Base-by-base conservation (phyloP, 2,797 vertebrate species). In the Oryzias sinensis region DNA sequence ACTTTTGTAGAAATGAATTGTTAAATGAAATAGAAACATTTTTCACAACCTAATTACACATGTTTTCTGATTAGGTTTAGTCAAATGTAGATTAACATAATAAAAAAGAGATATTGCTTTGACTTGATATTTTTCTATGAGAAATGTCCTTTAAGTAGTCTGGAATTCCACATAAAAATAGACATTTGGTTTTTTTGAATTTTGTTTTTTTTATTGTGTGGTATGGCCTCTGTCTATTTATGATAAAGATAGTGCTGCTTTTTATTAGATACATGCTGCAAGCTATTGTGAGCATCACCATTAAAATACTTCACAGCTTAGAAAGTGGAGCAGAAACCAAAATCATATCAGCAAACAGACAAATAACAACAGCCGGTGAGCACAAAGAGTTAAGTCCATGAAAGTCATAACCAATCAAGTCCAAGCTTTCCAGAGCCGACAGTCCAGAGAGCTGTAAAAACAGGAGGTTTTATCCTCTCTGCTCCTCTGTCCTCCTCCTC, bases 321-420 rank as follows among this genome's bases (percentile, higher is more conserved):
- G 48, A 59, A 51, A 49, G 22, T 7, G 15, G 53, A 60, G 16
- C 43, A 62, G 48, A 50, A 33, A 43, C 18, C 14, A 14, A 46
- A 56, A 46, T 6, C 54, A 6, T 20, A 56, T 2, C 51, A 49
- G 62, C 20, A 61, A 16, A 62, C 53, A 57, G 43, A 29, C 53
- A 40, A 13, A 62, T 14, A 44, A 60, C 22, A 33, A 56, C 40
- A 63, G 2, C 47, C 27, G 55, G 62, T 68, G 59, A 59, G 46
- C 61, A 59, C 62, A 70, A 85, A 82, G 79, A 66, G 79, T 86
- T 88, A 86, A 88, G 13, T 45, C 33, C 62, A 52, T 52, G 43
- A 70, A 53, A 52, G 46, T 52, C 42, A 48, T 65, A 74, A 67
- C 73, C 79, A 81, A 79, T 78, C 65, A 56, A 74, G 68, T 33